Evolutionary conservation across 2,797 vertebrate species (phyloP).

Genomic region (Peromyscus attwateri): DNA sequence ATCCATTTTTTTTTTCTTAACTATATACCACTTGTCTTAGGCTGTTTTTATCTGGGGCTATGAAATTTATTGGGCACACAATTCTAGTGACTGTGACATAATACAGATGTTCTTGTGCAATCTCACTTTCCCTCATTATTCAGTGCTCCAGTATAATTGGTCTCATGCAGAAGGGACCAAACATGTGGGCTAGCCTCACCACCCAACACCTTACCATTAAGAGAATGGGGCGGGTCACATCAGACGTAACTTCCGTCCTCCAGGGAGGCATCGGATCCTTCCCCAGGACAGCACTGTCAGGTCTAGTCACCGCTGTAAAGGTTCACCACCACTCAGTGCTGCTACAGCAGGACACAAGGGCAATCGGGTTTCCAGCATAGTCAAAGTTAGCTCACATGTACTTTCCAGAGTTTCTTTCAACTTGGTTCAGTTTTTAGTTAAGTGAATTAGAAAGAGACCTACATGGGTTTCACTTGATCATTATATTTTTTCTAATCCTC

Average conservation of each 20-base stretch:
- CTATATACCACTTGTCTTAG: background rate
- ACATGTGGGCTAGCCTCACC: no score
- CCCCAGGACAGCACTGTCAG: background rate
- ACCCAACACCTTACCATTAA: no score
- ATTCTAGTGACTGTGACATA: background rate
- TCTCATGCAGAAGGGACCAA: background rate
- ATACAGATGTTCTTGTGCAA: background rate
- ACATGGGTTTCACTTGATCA: slow-evolving; percentile 1
- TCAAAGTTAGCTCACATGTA: background rate
- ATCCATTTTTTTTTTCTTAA: background rate
- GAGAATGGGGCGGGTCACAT: background rate
- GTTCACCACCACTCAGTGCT: background rate
- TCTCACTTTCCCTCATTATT: fast-evolving
- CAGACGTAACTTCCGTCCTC: background rate
- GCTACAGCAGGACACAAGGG: background rate
- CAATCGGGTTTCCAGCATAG: no score
- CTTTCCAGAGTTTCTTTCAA: background rate
- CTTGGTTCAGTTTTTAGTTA: background rate
- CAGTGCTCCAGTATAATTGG: background rate
- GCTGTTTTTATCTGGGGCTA: background rate
- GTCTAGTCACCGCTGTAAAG: background rate
- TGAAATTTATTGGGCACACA: background rate
- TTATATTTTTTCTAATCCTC: background rate
- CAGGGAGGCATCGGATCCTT: no score
- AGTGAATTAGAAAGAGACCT: background rate